phyloP scores from a whole-genome alignment of 2,797 vertebrate species.

The Alouatta caraya region DNA sequence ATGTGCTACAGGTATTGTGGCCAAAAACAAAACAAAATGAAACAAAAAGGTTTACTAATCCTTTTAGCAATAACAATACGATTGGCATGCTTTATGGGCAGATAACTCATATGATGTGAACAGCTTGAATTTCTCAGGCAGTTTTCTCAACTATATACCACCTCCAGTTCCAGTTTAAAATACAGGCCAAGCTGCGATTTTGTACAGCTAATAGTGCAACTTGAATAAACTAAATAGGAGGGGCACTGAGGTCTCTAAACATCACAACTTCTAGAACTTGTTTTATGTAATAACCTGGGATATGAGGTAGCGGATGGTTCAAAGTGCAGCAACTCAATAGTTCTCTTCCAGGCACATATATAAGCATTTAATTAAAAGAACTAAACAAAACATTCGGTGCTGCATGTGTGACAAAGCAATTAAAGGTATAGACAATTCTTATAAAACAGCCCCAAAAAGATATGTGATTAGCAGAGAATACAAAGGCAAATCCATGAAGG shows the following conservation, averaged over 20 bases:
- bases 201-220: not conserved
- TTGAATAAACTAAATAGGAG: not conserved
- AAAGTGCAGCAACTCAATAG: not conserved
- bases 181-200: slow-evolving; percentile 47
- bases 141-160: slow-evolving; percentile 51
- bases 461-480: not conserved
- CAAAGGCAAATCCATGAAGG: not conserved
- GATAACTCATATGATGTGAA: slow-evolving; percentile 36
- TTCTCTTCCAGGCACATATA: not conserved
- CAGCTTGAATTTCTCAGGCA: slow-evolving; percentile 56
- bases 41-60: not conserved
- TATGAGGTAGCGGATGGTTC: not conserved
- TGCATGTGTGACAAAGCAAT: not conserved
- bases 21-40: not conserved
- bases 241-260: not conserved
- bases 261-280: not conserved
- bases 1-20: slow-evolving; percentile 5
- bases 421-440: slow-evolving; percentile 43
- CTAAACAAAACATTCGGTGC: not conserved
- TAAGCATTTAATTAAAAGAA: slow-evolving; percentile 47
- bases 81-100: slow-evolving; percentile 9
- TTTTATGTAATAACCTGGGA: not conserved
- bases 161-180: slow-evolving; percentile 53
- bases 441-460: not conserved
- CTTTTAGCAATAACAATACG: slow-evolving; percentile 36